These are phyloP conservation scores for Myiozetetes cayanensis DNA, from an alignment of 2,113 vertebrate species.

Conservation along the genomic window DNA sequence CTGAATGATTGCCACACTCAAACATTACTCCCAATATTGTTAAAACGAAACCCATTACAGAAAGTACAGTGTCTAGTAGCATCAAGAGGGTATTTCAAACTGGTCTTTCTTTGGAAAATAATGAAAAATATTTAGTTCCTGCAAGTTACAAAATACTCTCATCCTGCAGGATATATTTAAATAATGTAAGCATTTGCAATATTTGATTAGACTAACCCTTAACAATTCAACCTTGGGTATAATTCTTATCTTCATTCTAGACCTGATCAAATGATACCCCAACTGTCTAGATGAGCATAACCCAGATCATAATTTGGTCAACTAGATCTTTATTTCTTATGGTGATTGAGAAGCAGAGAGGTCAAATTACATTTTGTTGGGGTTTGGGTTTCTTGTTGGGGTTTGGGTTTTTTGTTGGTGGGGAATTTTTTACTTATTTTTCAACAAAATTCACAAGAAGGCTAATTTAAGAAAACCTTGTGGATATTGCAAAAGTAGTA, in stretches of 20 bases:
- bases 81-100: background rate
- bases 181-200: background rate
- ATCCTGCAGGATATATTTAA: background rate
- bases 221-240: background rate
- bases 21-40: background rate
- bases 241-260: background rate
- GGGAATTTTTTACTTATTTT: background rate
- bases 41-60: background rate
- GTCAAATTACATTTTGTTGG: background rate
- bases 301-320: background rate
- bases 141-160: background rate
- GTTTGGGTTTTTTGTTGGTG: background rate
- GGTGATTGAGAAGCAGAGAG: background rate
- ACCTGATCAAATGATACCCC: background rate
- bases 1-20: background rate
- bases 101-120: background rate
- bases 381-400: background rate
- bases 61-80: background rate
- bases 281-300: background rate
- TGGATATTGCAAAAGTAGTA: background rate
- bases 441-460: background rate
- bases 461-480: background rate
- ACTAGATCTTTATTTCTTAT: background rate
- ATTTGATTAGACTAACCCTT: background rate
- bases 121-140: background rate